phyloP scores from a whole-genome alignment of 2,113 vertebrate genomes.

The Ifrita kowaldi region DNA sequence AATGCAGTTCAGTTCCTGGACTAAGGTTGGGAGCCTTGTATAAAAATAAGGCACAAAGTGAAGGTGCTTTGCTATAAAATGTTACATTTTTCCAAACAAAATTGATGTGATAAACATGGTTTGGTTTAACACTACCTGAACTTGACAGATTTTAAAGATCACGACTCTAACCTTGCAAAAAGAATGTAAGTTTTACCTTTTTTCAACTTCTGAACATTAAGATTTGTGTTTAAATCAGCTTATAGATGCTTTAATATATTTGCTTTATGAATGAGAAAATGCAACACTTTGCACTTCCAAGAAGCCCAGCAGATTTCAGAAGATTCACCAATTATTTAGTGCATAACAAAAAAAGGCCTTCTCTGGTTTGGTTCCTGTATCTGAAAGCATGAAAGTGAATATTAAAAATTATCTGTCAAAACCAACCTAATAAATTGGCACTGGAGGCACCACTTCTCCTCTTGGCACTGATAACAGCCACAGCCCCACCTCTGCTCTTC shows the following conservation, averaged over 20 bases:
- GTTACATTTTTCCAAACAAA: not conserved
- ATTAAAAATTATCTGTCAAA: not conserved
- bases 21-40: not conserved
- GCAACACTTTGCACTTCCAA: not conserved
- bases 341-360: not conserved
- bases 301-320: not conserved
- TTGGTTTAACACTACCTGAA: not conserved
- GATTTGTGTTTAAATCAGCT: not conserved
- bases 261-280: not conserved
- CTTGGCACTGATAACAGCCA: slow-evolving; percentile 56
- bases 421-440: slow-evolving; percentile 82
- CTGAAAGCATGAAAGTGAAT: not conserved
- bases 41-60: not conserved
- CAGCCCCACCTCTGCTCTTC: slow-evolving; percentile 39
- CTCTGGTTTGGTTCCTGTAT: not conserved
- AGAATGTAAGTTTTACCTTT: not conserved
- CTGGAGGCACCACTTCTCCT: slow-evolving; percentile 80
- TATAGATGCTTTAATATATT: not conserved
- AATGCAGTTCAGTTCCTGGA: not conserved
- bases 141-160: not conserved
- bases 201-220: not conserved
- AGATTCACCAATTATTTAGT: fast-evolving
- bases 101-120: not conserved
- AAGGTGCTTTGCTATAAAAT: not conserved
- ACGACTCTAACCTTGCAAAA: not conserved